Percentiles rank a stretch among this genome's conserved stretches.
Evolutionary conservation across 2,797 vertebrate species (phyloP).

Genomic region (Antrozous pallidus): DNA sequence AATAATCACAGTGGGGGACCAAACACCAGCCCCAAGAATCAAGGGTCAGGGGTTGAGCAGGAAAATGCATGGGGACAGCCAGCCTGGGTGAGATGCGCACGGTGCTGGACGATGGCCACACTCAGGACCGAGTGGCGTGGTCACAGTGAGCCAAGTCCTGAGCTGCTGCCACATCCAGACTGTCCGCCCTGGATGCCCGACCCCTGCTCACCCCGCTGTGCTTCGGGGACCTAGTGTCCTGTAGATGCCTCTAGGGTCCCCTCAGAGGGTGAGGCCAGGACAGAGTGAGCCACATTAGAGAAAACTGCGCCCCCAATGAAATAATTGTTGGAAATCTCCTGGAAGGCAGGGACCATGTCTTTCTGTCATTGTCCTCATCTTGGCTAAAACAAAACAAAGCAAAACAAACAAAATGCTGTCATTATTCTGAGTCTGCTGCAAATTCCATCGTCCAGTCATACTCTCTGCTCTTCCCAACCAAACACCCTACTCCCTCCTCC

Average conservation of each 20-base stretch:
- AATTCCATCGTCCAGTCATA: too few species aligned
- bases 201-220: background rate
- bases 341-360: background rate
- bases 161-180: background rate
- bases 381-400: background rate
- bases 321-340: background rate
- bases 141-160: background rate
- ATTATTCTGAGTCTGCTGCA: background rate
- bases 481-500: background rate
- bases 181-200: background rate
- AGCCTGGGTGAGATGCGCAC: background rate
- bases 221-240: background rate
- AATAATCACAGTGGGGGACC: background rate
- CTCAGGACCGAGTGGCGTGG: rapidly evolving
- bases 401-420: background rate
- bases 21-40: background rate
- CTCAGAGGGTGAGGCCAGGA: background rate
- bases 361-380: background rate
- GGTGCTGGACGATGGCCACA: background rate
- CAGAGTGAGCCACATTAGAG: background rate
- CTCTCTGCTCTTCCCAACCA: background rate
- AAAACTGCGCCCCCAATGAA: background rate
- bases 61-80: background rate
- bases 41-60: background rate
- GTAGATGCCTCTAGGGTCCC: background rate